A percentile compares a stretch with the other conserved stretches of the same genome.
phyloP scores from a whole-genome alignment of 2,888 invertebrate species.

The Phyto melanocephala region DNA sequence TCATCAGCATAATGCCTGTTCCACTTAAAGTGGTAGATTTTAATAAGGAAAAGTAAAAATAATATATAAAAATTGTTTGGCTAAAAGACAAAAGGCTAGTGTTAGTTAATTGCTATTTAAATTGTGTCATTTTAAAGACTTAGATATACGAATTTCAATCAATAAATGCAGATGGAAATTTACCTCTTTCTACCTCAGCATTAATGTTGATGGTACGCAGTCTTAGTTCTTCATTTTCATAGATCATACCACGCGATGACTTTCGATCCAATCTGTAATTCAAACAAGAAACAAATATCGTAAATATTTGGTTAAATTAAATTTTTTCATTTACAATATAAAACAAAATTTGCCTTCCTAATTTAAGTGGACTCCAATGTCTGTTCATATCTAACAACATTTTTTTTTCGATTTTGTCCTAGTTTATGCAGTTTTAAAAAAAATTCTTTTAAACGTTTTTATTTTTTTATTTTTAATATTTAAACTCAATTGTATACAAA shows the following conservation, averaged over 20 bases:
- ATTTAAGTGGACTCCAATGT: constrained; percentile 28
- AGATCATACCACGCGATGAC: constrained; percentile 94
- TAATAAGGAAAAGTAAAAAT: too few relatives aligned
- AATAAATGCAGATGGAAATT: too few relatives aligned
- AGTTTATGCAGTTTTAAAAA: background rate
- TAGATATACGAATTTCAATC: too few relatives aligned
- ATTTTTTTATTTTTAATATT: background rate
- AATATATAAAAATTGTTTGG: too few relatives aligned
- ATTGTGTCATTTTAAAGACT: constrained; percentile 7
- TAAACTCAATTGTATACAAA: constrained; percentile 9
- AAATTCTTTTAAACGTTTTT: background rate
- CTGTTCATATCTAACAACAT: constrained; percentile 29
- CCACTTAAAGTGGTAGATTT: too few relatives aligned
- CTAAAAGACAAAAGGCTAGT: constrained; percentile 4
- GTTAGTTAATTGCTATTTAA: background rate
- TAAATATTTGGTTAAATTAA: background rate
- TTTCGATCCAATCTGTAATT: constrained; percentile 88
- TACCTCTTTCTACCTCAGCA: constrained; percentile 94
- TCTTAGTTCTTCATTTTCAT: constrained; percentile 94
- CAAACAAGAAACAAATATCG: background rate
- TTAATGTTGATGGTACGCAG: constrained; percentile 94
- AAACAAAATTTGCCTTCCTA: constrained; percentile 46
- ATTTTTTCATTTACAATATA: background rate
- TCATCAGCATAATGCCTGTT: too few relatives aligned
- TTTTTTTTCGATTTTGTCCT: background rate